Percentiles rank a stretch among this genome's conserved stretches.
These are phyloP conservation scores for Acanthopleura granulata DNA, from an alignment of 2,888 invertebrate genomes.

Conservation along the genomic window DNA sequence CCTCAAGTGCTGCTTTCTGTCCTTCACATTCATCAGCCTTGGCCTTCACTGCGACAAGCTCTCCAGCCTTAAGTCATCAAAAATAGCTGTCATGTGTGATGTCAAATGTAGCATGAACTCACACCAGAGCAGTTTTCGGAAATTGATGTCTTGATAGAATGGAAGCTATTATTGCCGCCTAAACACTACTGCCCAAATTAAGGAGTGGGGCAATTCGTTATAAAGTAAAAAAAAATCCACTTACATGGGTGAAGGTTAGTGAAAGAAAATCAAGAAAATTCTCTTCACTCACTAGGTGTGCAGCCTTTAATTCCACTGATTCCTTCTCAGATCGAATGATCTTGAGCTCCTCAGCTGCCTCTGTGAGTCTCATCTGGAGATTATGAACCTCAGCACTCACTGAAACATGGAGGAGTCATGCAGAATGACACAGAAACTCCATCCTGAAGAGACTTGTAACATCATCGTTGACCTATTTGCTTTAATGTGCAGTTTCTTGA, in stretches of 20 bases:
- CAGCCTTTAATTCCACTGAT: constrained; percentile 66
- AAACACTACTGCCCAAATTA: too few species aligned
- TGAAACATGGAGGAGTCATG: constrained; percentile 33
- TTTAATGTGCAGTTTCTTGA: too few species aligned
- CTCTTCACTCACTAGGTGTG: constrained; percentile 54
- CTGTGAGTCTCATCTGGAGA: constrained; percentile 66
- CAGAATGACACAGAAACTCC: not conserved
- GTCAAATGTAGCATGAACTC: too few species aligned
- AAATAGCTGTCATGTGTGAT: not conserved
- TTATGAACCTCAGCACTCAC: constrained; percentile 70
- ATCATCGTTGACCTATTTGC: too few species aligned
- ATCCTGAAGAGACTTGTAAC: too few species aligned
- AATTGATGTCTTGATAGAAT: too few species aligned
- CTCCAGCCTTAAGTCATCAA: constrained; percentile 51
- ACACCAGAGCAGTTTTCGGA: too few species aligned
- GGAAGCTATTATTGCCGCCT: too few species aligned
- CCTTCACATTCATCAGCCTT: constrained; percentile 69
- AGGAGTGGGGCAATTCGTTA: too few species aligned
- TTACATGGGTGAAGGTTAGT: too few species aligned
- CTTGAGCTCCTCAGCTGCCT: constrained; percentile 62
- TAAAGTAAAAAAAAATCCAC: too few species aligned
- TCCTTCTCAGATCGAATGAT: constrained; percentile 57
- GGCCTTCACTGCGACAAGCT: constrained; percentile 66
- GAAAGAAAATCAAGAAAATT: not conserved
- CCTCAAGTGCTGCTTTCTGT: constrained; percentile 67